Evolutionary conservation across 2,113 vertebrate species (phyloP), one percentile per base, ranked within the genome.

Genomic region (Falcunculus frontatus): DNA sequence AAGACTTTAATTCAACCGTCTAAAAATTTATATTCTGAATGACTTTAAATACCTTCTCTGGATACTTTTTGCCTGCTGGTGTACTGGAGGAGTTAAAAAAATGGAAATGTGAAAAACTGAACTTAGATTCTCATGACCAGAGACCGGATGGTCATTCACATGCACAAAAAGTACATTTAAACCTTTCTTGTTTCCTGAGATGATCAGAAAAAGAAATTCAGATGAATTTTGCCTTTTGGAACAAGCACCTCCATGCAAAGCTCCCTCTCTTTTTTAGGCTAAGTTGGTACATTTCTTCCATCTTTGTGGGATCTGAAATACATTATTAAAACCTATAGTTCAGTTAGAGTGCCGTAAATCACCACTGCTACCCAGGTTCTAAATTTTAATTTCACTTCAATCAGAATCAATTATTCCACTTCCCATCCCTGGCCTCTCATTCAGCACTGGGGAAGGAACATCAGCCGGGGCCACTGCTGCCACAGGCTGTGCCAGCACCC

Each of bases 301-400:
- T 14, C 59, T n/a, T 9, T 32, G 39, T 23, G 57, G 68, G 56
- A 88, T n/a, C 9, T 44, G 52, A 93, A 92, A 90, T 42, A 35
- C 32, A 63, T 90, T 86, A 93, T 78, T 84, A 68, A 88, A 91
- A 80, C 82, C 68, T 46, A 29, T 3, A 81, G 64, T 64, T 92
- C 42, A 78, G 68, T 64, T n/a, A 86, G 11, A 35, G 46, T 10
- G 21, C 53, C 0, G 3, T 80, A 88, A 96, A 94, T 90, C 79
- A 90, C 42, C 35, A 20, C 55, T 17, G 59, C 79, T 69, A 62
- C 39, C 59, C 64, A 86, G 75, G 70, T 62, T 69, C 82, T 76
- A 90, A 65, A 67, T 86, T 74, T 86, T 79, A 84, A 87, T 85
- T 93, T 91, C 72, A 47, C 70, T 90, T 70, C 77, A 95, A 79